These are phyloP conservation scores for Elegia similella DNA, from an alignment of 2,888 invertebrate genomes.

Conservation along the genomic window DNA sequence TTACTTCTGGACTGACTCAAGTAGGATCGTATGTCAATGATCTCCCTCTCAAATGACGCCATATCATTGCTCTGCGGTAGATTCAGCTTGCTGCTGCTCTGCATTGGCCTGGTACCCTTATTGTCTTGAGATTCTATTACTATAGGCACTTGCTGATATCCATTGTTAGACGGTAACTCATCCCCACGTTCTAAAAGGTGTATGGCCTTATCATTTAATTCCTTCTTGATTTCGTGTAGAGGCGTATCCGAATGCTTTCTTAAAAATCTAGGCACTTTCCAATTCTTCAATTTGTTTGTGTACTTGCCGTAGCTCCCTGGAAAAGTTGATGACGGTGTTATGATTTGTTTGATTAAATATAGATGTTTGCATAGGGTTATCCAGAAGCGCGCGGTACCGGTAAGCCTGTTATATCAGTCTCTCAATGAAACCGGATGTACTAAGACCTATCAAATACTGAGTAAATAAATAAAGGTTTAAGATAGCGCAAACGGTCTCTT, in stretches of 20 bases:
- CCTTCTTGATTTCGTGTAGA: conserved; percentile 70
- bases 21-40: conserved; percentile 87
- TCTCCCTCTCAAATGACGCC: conserved; percentile 82
- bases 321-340: conserved; percentile 31
- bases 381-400: neutral
- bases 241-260: conserved; percentile 83
- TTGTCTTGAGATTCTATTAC: conserved; percentile 81
- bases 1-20: conserved; percentile 88
- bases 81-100: conserved; percentile 67
- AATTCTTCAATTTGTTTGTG: conserved; percentile 82
- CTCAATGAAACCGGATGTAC: neutral
- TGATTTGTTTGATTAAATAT: conserved; percentile 5
- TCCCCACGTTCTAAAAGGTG: conserved; percentile 62
- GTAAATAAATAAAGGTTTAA: neutral
- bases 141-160: conserved; percentile 85
- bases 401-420: neutral
- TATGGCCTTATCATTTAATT: conserved; percentile 61
- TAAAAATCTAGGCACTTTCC: conserved; percentile 86
- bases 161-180: conserved; percentile 59
- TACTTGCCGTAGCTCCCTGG: conserved; percentile 83
- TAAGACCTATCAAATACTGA: neutral
- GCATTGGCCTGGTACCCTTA: conserved; percentile 46
- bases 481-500: neutral
- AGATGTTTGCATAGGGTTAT: conserved; percentile 1
- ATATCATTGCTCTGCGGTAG: conserved; percentile 71